Evolutionary conservation across 1,140 invertebrate genomes (phyloP).

Genomic region (Polypedilum vanderplanki): DNA sequence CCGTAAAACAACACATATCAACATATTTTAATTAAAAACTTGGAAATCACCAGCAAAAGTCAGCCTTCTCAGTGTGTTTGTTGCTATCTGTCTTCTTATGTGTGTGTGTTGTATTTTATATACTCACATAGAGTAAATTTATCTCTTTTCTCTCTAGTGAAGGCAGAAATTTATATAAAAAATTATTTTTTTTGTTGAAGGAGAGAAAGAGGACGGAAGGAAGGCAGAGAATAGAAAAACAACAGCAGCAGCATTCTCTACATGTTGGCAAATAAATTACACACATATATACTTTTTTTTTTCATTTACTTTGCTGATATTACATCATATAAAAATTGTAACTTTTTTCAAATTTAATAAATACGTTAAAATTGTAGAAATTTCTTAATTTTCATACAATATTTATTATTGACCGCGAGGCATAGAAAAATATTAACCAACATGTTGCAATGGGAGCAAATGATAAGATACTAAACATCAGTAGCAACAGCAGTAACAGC

Average conservation of each 20-base stretch:
- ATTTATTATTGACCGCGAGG: constrained; percentile 4
- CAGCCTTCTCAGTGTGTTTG: background rate
- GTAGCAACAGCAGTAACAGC: background rate
- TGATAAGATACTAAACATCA: background rate
- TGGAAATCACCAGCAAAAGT: constrained; percentile 23
- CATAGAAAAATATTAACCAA: background rate
- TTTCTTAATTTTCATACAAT: background rate
- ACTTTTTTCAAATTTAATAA: background rate
- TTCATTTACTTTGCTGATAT: too few species aligned
- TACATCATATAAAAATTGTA: too few species aligned
- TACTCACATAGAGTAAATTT: background rate
- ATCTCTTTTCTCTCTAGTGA: background rate
- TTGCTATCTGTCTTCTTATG: background rate
- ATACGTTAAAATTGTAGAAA: background rate
- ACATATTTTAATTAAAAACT: constrained; percentile 29
- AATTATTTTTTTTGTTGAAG: background rate
- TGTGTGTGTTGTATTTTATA: background rate
- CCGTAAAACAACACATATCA: constrained; percentile 27
- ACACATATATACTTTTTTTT: background rate
- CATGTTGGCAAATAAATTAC: constrained; percentile 7
- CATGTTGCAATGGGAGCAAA: background rate
- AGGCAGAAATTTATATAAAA: background rate
- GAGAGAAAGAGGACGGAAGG: background rate
- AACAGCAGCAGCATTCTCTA: background rate
- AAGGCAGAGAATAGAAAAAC: background rate